Evolutionary conservation across 2,113 vertebrate species (phyloP).

Genomic region (Dryoscopus gambensis): DNA sequence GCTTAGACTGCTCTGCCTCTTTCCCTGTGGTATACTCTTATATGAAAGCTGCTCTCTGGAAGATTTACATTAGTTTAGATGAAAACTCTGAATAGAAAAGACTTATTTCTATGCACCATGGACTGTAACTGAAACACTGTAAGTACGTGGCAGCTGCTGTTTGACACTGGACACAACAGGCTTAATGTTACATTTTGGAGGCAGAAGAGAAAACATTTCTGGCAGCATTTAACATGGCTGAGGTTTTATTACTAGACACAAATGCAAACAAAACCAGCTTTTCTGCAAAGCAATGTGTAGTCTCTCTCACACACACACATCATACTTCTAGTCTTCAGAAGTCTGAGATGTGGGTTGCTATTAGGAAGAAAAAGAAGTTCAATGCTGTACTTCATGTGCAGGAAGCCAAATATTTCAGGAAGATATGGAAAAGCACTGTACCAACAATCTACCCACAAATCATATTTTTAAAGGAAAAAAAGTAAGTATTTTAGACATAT

Average conservation of each 20-base stretch:
- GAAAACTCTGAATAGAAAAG: background rate
- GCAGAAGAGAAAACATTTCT: background rate
- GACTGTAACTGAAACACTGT: background rate
- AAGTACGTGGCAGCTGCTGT: background rate
- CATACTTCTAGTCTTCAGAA: background rate
- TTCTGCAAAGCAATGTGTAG: background rate
- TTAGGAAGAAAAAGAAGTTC: background rate
- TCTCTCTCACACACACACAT: background rate
- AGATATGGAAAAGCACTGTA: background rate
- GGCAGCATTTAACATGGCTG: background rate
- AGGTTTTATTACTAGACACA: background rate
- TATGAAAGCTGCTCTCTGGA: background rate
- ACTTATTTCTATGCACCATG: background rate
- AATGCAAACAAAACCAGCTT: background rate
- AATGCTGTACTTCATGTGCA: background rate
- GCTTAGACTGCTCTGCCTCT: background rate
- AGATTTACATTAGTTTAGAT: background rate
- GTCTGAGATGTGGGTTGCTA: background rate
- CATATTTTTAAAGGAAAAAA: background rate
- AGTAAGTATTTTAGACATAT: background rate
- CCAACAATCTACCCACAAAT: background rate
- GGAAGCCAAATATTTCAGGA: background rate
- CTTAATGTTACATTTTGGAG: background rate
- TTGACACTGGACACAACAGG: background rate
- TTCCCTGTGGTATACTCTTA: background rate